Evolutionary conservation across 2,113 vertebrate species (phyloP).

Genomic region (Platycercus adscitus): DNA sequence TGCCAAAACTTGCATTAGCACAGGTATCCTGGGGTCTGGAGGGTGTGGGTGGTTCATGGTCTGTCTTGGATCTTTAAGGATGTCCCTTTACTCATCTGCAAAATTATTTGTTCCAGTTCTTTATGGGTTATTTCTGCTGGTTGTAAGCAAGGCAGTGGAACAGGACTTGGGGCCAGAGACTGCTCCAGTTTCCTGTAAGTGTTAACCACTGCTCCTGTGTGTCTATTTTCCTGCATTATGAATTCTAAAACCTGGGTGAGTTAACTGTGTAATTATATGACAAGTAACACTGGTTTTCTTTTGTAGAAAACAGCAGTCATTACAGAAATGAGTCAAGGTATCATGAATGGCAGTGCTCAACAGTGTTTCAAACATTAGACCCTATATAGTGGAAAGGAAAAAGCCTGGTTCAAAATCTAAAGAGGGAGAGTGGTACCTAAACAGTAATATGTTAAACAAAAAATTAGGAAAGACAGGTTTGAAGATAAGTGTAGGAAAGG

Average conservation of each 20-base stretch:
- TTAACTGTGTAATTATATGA: not conserved
- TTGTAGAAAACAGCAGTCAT: not conserved
- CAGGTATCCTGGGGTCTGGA: not conserved
- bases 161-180: not conserved
- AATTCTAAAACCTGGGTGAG: not conserved
- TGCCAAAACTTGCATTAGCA: not conserved
- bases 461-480: not conserved
- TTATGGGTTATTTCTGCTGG: not conserved
- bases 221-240: not conserved
- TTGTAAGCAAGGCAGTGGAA: not conserved
- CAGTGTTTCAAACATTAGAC: not conserved
- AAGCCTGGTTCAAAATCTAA: not conserved
- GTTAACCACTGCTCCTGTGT: not conserved
- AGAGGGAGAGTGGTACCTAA: not conserved
- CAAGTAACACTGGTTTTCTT: not conserved
- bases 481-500: conserved; percentile 38
- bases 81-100: not conserved
- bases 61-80: not conserved
- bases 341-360: not conserved
- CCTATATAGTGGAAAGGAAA: not conserved
- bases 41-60: not conserved
- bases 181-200: not conserved
- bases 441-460: conserved; percentile 2
- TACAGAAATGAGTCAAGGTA: not conserved
- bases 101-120: not conserved